A percentile compares a stretch with the other conserved stretches of the same genome.
phyloP scores from a whole-genome alignment of 2,888 invertebrate species.

The Lomographa bimaculata region DNA sequence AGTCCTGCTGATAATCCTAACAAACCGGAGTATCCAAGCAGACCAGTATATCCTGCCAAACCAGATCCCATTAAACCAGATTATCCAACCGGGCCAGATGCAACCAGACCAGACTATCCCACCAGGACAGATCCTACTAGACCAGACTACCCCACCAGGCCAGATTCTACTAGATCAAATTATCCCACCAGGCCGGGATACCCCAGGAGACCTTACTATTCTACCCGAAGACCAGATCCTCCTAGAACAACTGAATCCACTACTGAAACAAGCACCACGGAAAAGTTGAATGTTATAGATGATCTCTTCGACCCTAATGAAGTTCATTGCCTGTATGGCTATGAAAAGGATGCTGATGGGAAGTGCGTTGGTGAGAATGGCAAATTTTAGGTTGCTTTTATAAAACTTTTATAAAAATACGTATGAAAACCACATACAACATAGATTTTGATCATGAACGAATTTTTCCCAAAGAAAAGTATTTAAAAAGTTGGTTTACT shows the following conservation, averaged over 20 bases:
- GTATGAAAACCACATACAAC: too few relatives aligned
- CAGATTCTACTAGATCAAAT: conserved; percentile 30
- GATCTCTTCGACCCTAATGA: conserved; percentile 50
- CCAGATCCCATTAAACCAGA: too few relatives aligned
- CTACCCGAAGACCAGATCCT: conserved; percentile 13
- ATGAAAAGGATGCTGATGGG: conserved; percentile 76
- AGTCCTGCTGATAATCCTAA: conserved; percentile 24
- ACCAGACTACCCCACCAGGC: neutral
- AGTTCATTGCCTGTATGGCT: conserved; percentile 78
- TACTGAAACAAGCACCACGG: conserved; percentile 14
- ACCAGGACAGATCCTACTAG: neutral
- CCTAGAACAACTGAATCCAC: conserved; percentile 17
- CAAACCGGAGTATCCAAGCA: conserved; percentile 29
- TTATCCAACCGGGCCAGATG: neutral
- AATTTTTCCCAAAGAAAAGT: too few relatives aligned
- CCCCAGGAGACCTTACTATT: neutral
- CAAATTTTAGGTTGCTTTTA: too few relatives aligned
- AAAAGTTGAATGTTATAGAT: conserved; percentile 1
- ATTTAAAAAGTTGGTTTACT: too few relatives aligned
- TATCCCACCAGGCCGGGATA: conserved; percentile 26
- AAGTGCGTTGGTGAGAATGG: conserved; percentile 84
- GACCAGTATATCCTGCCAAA: conserved; percentile 32
- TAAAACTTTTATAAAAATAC: too few relatives aligned
- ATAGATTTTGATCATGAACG: too few relatives aligned
- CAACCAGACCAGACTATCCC: conserved; percentile 32